phyloP scores from a whole-genome alignment of 2,888 invertebrate genomes.

The Epirrhoe tristata region DNA sequence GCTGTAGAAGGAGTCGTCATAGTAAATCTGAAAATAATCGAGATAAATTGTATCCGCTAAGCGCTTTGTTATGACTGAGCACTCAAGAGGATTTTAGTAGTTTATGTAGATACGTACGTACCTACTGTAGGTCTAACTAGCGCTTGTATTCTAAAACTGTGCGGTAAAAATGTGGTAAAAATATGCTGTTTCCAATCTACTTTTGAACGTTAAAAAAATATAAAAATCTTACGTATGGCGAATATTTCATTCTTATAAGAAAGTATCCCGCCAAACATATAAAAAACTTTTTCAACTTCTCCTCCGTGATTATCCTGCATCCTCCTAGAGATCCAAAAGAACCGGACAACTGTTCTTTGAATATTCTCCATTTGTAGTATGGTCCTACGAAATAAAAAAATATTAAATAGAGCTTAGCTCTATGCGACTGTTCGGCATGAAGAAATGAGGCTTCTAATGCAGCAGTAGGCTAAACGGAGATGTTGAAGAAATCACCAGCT shows the following conservation, averaged over 20 bases:
- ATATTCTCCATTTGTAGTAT: slow-evolving; percentile 92
- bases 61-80: too few relatives aligned
- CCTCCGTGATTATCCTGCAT: slow-evolving; percentile 83
- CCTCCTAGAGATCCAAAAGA: slow-evolving; percentile 84
- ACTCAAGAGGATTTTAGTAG: too few relatives aligned
- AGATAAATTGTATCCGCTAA: too few relatives aligned
- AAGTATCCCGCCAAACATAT: slow-evolving; percentile 84
- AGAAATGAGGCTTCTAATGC: too few relatives aligned
- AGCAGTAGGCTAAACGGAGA: too few relatives aligned
- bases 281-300: slow-evolving; percentile 87
- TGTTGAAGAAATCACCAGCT: too few relatives aligned
- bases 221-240: slow-evolving; percentile 68
- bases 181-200: too few relatives aligned
- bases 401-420: background rate
- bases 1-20: slow-evolving; percentile 87
- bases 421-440: too few relatives aligned
- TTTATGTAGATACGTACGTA: too few relatives aligned
- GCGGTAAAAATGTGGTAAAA: too few relatives aligned
- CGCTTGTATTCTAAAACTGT: too few relatives aligned
- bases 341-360: slow-evolving; percentile 87
- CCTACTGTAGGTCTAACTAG: too few relatives aligned
- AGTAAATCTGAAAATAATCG: slow-evolving; percentile 85
- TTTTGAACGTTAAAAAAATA: background rate
- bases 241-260: slow-evolving; percentile 84
- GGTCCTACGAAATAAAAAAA: slow-evolving; percentile 87